Evolutionary conservation across 92 coral and sea anemone species (phyloP), one percentile per base, ranked within the genome.

Genomic region (Zoanthus sansibaricus): DNA sequence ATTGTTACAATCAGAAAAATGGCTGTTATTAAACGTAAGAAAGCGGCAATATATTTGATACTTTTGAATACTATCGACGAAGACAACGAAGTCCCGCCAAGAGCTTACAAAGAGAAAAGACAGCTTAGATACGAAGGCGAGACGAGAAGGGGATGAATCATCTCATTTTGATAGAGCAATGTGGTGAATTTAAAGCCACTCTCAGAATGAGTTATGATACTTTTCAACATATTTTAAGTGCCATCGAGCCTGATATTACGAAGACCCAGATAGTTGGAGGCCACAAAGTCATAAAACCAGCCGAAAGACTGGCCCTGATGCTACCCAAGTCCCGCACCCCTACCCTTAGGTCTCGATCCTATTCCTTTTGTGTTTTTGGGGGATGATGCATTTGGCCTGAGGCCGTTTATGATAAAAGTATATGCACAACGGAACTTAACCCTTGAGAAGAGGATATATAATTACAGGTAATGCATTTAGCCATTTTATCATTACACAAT

Each of bases 311-410:
- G 7, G 62, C 75, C 21, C 71, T 89, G 66, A 78, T 86, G 10
- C 33, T 89, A 17, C 55, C n/a, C n/a, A n/a, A n/a, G n/a, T n/a
- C n/a, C n/a, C n/a, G n/a, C n/a, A n/a, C n/a, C n/a, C n/a, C n/a
- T n/a, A n/a, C n/a, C n/a, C n/a, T n/a, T n/a, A n/a, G n/a, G n/a
- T n/a, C n/a, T n/a, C n/a, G n/a, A n/a, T 12, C 72, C 72, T 14
- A 42, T 84, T 30, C 88, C 88, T 4, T 49, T 68, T 21, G 78
- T 84, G 69, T 33, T 84, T 31, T 51, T 54, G 33, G 88, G 88
- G 21, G 88, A 84, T 32, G 88, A 84, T 56, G 88, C 88, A 7
- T 73, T 84, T 55, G 88, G 78, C 46, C 64, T 72, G 25, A 47
- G 79, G 33, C 72, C 56, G 0, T 84, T 84, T 55, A 32, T 84